Conservation (phyloP, 2,888 invertebrate species). For the Heteromurus nitidus region DNA sequence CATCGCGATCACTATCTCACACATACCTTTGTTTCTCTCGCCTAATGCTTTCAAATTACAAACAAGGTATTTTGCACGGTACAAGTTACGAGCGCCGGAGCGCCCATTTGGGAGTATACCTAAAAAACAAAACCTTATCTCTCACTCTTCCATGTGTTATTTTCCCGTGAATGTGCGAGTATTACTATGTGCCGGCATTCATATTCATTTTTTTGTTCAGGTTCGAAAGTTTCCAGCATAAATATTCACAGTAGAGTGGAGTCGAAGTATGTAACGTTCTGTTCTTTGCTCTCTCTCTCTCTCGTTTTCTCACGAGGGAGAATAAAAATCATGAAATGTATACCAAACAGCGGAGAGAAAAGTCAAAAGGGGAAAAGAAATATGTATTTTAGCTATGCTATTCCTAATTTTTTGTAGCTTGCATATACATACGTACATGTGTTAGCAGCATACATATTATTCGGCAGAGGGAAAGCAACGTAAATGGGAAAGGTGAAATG, state of each 20-base stretch:
- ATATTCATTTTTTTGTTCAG: background rate
- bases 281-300: background rate
- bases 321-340: background rate
- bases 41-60: constrained; percentile 1
- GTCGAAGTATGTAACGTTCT: too few relatives aligned
- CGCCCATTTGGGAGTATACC: background rate
- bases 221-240: too few relatives aligned
- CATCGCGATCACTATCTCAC: too few relatives aligned
- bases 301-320: constrained; percentile 2
- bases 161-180: background rate
- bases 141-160: constrained; percentile 3
- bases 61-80: background rate
- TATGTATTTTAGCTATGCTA: too few relatives aligned
- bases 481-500: constrained; percentile 34
- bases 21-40: constrained; percentile 1
- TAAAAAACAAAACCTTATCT: background rate
- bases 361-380: background rate
- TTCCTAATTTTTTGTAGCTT: background rate
- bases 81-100: background rate
- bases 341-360: background rate
- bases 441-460: background rate
- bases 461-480: background rate
- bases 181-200: background rate
- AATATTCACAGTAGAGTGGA: too few relatives aligned
- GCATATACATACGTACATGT: background rate